Evolutionary conservation across 1,140 invertebrate genomes (phyloP), one percentile per base, ranked within the genome.

Genomic region (Aporrectodea caliginosa): DNA sequence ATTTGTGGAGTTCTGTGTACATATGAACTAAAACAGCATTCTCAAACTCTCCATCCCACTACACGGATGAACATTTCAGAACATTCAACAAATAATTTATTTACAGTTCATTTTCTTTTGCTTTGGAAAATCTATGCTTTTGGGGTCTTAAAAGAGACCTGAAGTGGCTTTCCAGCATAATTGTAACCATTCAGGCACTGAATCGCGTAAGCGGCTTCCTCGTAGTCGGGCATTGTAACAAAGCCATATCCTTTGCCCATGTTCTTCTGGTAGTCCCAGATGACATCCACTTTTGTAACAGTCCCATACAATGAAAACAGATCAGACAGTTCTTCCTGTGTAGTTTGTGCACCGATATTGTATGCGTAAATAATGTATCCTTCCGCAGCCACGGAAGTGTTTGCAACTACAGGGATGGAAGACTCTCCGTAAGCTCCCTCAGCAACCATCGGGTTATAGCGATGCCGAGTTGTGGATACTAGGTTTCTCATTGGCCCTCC

Each of bases 101-200:
- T n/a, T n/a, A n/a, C n/a, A n/a, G n/a, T n/a, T n/a, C n/a, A n/a
- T n/a, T n/a, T n/a, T n/a, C n/a, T n/a, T n/a, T n/a, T n/a, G n/a
- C n/a, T n/a, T n/a, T n/a, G n/a, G n/a, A n/a, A n/a, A 58, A 58
- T 58, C 43, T 58, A 58, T 58, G 43, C 43, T 58, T 76, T 76
- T 76, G 75, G 75, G 27, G 72, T 96, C 91, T 89, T 89, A 81
- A 89, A 88, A 35, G 87, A 88, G 1, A 90, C 88, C 76, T 89
- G 87, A 22, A 90, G 81, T 58, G 87, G 85, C 74, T 84, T 85
- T 29, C 86, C 88, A 71, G 85, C 84, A 77, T 71, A 80, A 81
- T 82, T 84, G 43, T 84, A 86, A 6, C 88, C 88, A 85, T 90
- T 88, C 69, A 89, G 82, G 69, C 83, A 82, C 35, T 86, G 83